These are phyloP conservation scores for Nicator chloris DNA, from an alignment of 2,113 vertebrate genomes.

Conservation along the genomic window DNA sequence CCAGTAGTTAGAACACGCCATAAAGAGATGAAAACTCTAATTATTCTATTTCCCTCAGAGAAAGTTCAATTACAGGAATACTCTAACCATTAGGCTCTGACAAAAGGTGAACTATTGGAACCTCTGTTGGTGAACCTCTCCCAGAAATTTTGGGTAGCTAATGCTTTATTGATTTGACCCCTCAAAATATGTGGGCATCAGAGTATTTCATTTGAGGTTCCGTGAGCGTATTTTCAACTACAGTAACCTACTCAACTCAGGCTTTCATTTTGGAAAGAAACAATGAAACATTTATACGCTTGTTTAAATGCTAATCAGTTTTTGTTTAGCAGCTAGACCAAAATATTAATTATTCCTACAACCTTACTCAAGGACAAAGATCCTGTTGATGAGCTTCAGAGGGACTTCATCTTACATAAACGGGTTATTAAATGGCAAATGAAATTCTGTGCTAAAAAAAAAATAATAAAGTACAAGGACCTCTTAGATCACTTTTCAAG, in stretches of 20 bases:
- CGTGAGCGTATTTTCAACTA: neutral
- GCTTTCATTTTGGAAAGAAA: neutral
- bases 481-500: constrained; percentile 19
- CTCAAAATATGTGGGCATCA: neutral
- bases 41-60: neutral
- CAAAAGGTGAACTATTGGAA: neutral
- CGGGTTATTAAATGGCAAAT: constrained; percentile 7
- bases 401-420: constrained; percentile 1
- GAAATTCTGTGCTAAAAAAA: neutral
- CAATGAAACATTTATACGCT: constrained; percentile 42
- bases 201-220: neutral
- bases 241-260: neutral
- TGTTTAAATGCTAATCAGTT: constrained; percentile 59
- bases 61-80: neutral
- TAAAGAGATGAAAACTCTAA: neutral
- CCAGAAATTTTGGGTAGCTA: neutral
- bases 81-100: neutral
- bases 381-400: constrained; percentile 3
- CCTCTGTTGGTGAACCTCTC: neutral
- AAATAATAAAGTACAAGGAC: neutral
- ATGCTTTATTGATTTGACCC: neutral
- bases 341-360: constrained; percentile 58
- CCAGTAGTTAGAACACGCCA: neutral
- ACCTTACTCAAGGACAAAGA: constrained; percentile 35
- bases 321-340: constrained; percentile 45